These are phyloP conservation scores for Coilia nasus DNA, from an alignment of 2,797 vertebrate genomes.

Conservation along the genomic window DNA sequence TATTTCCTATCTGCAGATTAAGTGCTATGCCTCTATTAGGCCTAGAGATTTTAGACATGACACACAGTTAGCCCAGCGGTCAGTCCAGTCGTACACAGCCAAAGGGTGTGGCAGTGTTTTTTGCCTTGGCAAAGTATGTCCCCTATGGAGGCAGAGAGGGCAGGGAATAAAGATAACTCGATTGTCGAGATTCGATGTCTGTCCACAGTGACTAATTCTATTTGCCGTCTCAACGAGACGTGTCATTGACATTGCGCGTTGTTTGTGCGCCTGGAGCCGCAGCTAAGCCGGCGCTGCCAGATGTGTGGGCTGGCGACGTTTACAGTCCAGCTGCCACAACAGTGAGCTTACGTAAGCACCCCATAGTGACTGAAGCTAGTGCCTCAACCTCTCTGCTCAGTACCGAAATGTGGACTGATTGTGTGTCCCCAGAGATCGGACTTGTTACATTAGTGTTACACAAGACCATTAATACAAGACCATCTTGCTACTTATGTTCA, in stretches of 20 bases:
- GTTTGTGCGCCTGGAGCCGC: conserved; percentile 41
- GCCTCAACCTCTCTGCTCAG: neutral
- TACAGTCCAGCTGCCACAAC: conserved; percentile 41
- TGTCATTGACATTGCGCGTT: conserved; percentile 48
- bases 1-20: conserved; percentile 16
- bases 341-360: conserved; percentile 28
- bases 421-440: neutral
- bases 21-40: conserved; percentile 30
- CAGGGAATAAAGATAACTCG: conserved; percentile 54
- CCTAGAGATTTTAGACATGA: neutral
- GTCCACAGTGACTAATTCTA: conserved; percentile 63
- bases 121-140: neutral
- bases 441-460: neutral
- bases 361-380: neutral
- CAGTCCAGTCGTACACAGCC: neutral
- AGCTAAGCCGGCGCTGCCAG: conserved; percentile 39
- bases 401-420: neutral
- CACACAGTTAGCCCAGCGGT: neutral
- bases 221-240: conserved; percentile 60
- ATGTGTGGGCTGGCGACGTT: conserved; percentile 41
- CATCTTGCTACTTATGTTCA: neutral
- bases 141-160: conserved; percentile 30
- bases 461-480: neutral
- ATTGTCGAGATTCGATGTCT: conserved; percentile 70
- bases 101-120: neutral